These are phyloP conservation scores for Steatornis caripensis DNA, from an alignment of 2,113 vertebrate species.

Conservation along the genomic window DNA sequence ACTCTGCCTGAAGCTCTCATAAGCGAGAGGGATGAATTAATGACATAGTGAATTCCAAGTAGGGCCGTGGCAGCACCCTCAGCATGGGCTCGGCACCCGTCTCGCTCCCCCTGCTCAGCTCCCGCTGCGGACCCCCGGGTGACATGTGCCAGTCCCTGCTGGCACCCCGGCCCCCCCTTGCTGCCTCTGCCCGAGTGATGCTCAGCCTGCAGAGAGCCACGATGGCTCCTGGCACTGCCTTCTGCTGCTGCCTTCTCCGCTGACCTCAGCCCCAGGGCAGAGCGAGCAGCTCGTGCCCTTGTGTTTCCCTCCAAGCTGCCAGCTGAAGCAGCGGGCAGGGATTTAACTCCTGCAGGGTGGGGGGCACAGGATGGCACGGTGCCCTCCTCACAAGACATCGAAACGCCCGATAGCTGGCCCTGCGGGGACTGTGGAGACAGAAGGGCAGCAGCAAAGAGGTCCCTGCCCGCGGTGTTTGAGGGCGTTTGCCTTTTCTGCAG, in stretches of 20 bases:
- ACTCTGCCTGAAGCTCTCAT: not conserved
- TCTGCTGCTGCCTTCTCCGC: not conserved
- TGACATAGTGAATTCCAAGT: not conserved
- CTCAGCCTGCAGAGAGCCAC: not conserved
- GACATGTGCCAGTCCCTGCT: not conserved
- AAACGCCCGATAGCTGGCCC: rapidly evolving
- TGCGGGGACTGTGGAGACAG: not conserved
- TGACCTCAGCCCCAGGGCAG: not conserved
- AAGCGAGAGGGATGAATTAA: not conserved
- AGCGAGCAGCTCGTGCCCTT: not conserved
- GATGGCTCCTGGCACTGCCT: not conserved
- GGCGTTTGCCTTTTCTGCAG: not conserved
- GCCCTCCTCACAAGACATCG: rapidly evolving
- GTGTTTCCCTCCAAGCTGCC: not conserved
- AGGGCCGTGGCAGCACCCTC: not conserved
- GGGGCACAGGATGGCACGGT: rapidly evolving
- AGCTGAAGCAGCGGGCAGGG: not conserved
- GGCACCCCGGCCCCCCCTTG: too few relatives aligned
- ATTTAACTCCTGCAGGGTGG: too few relatives aligned
- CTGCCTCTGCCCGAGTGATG: too few relatives aligned
- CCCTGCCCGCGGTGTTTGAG: not conserved
- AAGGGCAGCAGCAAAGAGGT: not conserved
- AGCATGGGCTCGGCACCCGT: rapidly evolving
- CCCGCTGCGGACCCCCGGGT: not conserved
- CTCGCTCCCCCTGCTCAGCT: rapidly evolving